A percentile compares a stretch with the other conserved stretches of the same genome.
Conservation (phyloP, 2,113 vertebrate genomes). For the Triplophysa rosa region DNA sequence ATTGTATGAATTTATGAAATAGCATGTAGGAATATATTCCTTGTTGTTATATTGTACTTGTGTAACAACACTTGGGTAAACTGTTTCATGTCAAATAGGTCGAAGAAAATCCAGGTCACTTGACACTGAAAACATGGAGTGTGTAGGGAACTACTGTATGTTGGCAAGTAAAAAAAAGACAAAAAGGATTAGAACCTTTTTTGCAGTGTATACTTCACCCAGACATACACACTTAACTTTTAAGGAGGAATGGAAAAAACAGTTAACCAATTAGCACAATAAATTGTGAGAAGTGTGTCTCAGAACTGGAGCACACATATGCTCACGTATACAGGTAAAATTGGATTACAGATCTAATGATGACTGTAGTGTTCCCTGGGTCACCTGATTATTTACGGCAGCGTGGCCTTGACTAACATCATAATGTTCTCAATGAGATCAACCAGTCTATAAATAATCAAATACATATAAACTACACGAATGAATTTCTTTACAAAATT, state of each 20-base stretch:
- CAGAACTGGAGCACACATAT: neutral
- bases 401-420: conserved; percentile 6
- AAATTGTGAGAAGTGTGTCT: conserved; percentile 52
- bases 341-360: conserved; percentile 53
- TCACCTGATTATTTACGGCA: conserved; percentile 35
- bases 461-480: neutral
- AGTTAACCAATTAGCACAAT: conserved; percentile 8
- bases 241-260: neutral
- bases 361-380: conserved; percentile 44
- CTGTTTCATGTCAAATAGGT: no score
- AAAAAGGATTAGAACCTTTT: no score
- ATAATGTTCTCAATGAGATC: conserved; percentile 13
- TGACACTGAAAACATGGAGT: no score
- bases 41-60: no score
- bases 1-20: no score
- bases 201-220: no score
- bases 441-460: neutral
- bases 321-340: neutral
- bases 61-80: no score
- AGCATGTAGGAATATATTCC: no score
- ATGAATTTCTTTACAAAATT: neutral
- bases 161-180: no score
- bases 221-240: neutral
- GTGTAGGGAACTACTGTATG: no score
- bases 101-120: no score